These are phyloP conservation scores for Harpagoxenus sublaevis DNA, from an alignment of 2,888 invertebrate species.

Conservation along the genomic window DNA sequence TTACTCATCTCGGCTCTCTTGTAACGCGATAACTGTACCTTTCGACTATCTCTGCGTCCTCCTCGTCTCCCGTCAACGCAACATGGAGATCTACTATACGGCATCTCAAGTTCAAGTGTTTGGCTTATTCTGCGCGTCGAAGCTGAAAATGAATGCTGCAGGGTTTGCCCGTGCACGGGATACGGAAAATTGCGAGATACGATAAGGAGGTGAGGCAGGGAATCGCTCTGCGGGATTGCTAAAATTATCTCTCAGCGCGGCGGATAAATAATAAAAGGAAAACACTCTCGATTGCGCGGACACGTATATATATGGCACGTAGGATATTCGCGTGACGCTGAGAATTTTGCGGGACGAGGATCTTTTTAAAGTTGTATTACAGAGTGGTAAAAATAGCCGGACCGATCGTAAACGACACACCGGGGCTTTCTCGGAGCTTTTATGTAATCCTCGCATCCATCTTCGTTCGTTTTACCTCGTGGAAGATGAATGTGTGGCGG, in stretches of 20 bases:
- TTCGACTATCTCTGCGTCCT: conserved; percentile 3
- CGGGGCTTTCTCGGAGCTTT: background rate
- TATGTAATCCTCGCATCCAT: conserved; percentile 27
- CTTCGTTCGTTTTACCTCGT: conserved; percentile 13
- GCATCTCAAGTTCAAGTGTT: conserved; percentile 4
- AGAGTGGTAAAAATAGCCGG: conserved; percentile 22
- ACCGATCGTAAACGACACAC: conserved; percentile 19
- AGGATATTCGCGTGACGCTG: background rate
- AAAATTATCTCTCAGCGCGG: conserved; percentile 8
- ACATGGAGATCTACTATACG: background rate
- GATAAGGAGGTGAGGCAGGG: background rate
- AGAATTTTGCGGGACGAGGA: background rate
- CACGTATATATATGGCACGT: too few relatives aligned
- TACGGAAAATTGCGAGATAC: background rate
- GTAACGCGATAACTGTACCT: conserved; percentile 12
- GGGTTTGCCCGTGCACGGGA: background rate
- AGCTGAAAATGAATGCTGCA: background rate
- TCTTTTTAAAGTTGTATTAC: background rate
- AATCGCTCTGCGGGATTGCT: background rate
- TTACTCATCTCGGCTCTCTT: background rate
- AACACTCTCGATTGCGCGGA: background rate
- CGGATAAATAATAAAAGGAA: conserved; percentile 8
- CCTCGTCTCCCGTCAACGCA: background rate
- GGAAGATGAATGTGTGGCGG: background rate
- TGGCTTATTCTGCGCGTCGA: background rate